Evolutionary conservation across 2,797 vertebrate genomes (phyloP).

Genomic region (Cuculus canorus): DNA sequence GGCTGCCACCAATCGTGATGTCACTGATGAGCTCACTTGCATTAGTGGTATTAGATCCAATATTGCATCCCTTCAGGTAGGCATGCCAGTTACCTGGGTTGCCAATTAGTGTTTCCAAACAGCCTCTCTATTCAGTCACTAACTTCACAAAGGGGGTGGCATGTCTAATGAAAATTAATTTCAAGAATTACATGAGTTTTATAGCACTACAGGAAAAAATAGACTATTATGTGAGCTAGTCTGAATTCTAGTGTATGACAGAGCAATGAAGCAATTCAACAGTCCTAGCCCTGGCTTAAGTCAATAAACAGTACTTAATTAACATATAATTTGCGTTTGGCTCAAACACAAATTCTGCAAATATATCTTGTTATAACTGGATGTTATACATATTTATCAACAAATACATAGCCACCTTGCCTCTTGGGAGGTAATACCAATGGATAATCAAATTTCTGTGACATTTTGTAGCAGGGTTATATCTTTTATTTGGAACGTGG

Average conservation of each 20-base stretch:
- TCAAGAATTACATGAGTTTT: not conserved
- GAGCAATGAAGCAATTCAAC: not conserved
- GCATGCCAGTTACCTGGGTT: no score
- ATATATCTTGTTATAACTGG: not conserved
- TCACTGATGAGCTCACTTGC: no score
- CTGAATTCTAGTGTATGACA: not conserved
- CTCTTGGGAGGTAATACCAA: not conserved
- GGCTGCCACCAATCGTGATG: no score
- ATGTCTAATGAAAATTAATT: not conserved
- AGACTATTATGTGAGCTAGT: not conserved
- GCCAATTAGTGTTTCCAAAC: not conserved
- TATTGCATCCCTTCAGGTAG: no score
- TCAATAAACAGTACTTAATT: not conserved
- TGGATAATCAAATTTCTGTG: not conserved
- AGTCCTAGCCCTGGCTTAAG: not conserved
- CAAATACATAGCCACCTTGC: not conserved
- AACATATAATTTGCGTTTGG: not conserved
- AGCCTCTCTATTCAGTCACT: not conserved
- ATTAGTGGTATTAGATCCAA: no score
- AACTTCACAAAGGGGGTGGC: not conserved
- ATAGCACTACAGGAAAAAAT: not conserved
- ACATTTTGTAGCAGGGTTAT: not conserved
- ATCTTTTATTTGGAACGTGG: not conserved
- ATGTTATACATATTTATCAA: not conserved
- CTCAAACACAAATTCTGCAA: not conserved